Conservation (phyloP, 1,140 invertebrate genomes). For the Nymphalis io region DNA sequence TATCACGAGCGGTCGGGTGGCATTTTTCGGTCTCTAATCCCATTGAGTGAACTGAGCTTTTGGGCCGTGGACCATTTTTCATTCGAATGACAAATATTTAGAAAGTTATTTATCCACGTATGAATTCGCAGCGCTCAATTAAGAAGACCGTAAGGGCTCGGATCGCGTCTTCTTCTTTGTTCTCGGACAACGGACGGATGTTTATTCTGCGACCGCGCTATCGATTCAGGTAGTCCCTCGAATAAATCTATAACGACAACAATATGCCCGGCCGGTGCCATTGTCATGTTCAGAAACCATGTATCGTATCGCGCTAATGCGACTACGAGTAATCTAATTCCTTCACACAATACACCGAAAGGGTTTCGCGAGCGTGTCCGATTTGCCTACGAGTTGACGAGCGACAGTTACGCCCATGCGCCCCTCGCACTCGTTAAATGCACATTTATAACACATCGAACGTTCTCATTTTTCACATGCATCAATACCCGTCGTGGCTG, state of each 20-base stretch:
- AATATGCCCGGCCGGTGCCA: constrained; percentile 47
- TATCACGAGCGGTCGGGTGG: constrained; percentile 63
- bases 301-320: constrained; percentile 54
- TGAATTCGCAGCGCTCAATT: constrained; percentile 61
- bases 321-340: constrained; percentile 55
- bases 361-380: constrained; percentile 60
- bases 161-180: constrained; percentile 56
- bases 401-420: constrained; percentile 57
- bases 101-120: constrained; percentile 76
- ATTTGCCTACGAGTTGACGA: constrained; percentile 64
- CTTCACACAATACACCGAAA: constrained; percentile 50
- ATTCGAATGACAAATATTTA: constrained; percentile 78
- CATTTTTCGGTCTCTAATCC: constrained; percentile 75
- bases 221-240: constrained; percentile 68
- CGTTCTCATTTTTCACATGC: constrained; percentile 42
- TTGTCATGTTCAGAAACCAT: constrained; percentile 53
- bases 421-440: constrained; percentile 66
- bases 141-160: constrained; percentile 50
- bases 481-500: constrained; percentile 43
- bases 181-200: constrained; percentile 56
- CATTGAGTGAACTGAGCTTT: constrained; percentile 65
- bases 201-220: constrained; percentile 66
- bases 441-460: constrained; percentile 67
- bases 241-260: constrained; percentile 71
- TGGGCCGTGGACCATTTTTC: constrained; percentile 69